Conservation (phyloP, 2,113 vertebrate species). For the Pyrgilauda ruficollis region DNA sequence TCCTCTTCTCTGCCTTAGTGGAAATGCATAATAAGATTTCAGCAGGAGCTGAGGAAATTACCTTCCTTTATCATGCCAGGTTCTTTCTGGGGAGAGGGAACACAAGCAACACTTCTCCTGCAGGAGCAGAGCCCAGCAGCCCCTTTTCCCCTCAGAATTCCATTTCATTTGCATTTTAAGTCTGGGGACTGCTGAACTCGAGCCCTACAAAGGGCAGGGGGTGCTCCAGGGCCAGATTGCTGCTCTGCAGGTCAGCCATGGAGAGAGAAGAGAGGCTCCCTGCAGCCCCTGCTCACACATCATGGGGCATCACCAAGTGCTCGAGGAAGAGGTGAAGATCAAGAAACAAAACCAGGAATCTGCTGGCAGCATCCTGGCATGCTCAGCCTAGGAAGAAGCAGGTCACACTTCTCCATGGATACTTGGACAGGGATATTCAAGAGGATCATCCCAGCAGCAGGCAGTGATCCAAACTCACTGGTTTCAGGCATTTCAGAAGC, state of each 20-base stretch:
- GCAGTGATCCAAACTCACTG: not conserved
- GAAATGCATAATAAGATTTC: not conserved
- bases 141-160: not conserved
- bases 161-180: not conserved
- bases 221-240: not conserved
- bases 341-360: not conserved
- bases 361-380: not conserved
- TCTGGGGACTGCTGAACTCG: not conserved
- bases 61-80: not conserved
- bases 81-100: not conserved
- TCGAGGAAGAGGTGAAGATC: not conserved
- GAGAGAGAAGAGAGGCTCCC: not conserved
- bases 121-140: not conserved
- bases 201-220: not conserved
- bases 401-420: not conserved
- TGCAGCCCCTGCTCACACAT: not conserved
- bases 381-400: not conserved
- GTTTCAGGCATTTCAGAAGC: not conserved
- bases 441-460: not conserved
- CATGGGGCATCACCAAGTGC: not conserved
- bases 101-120: not conserved
- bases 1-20: not conserved
- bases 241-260: not conserved
- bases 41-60: not conserved
- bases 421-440: not conserved